phyloP scores from a whole-genome alignment of 2,113 vertebrate species.

The Mastomys coucha region DNA sequence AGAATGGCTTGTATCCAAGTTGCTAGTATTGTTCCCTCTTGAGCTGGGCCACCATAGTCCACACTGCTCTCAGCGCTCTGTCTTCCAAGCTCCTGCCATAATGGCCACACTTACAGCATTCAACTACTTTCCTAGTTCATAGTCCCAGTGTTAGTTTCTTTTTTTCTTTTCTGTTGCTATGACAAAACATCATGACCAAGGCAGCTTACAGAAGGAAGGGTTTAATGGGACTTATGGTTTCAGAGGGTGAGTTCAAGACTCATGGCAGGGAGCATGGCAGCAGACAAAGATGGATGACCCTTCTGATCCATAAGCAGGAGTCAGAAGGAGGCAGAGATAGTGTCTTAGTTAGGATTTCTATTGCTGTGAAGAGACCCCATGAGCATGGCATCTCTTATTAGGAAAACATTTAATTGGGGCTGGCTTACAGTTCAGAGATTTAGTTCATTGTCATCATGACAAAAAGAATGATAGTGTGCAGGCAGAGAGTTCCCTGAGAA shows the following conservation, averaged over 20 bases:
- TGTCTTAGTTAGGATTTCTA: background rate
- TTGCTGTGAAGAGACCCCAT: background rate
- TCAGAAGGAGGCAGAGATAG: background rate
- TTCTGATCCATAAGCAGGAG: background rate
- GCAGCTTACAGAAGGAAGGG: background rate
- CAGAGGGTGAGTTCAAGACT: background rate
- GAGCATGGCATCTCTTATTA: background rate
- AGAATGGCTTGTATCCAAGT: background rate
- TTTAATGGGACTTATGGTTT: background rate
- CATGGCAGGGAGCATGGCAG: background rate
- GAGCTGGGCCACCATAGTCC: background rate
- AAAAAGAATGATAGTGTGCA: background rate
- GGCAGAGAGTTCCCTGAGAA: background rate
- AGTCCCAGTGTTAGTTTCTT: background rate
- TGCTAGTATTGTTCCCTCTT: background rate
- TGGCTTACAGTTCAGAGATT: background rate
- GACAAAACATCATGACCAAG: background rate
- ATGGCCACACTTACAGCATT: background rate
- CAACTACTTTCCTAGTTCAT: background rate
- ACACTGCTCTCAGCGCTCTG: background rate
- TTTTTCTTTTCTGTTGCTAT: background rate
- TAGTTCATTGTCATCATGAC: background rate
- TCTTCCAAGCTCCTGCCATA: background rate
- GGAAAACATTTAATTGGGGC: background rate
- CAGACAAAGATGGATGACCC: background rate